These are phyloP conservation scores for Temnothorax nylanderi DNA, from an alignment of 1,140 invertebrate species.

Conservation along the genomic window DNA sequence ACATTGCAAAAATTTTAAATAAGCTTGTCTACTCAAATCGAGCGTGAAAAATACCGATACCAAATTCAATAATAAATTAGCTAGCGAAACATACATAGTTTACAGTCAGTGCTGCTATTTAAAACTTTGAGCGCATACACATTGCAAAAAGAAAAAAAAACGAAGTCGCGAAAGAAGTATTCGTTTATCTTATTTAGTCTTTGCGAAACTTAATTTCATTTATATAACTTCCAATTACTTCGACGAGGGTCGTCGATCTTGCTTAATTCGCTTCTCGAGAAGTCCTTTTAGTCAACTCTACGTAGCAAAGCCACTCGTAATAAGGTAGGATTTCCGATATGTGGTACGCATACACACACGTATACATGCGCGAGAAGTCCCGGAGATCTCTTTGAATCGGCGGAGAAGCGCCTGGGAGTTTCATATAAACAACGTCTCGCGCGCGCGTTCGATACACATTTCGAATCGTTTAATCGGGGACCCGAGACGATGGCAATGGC, in stretches of 20 bases:
- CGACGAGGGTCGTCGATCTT: neutral
- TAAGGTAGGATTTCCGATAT: slow-evolving; percentile 16
- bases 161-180: neutral
- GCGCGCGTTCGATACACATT: slow-evolving; percentile 32
- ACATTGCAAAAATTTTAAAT: neutral
- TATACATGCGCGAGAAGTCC: neutral
- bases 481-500: slow-evolving; percentile 30
- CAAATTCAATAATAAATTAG: neutral
- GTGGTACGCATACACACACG: neutral
- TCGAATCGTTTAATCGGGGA: slow-evolving; percentile 59
- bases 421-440: slow-evolving; percentile 39
- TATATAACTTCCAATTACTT: neutral
- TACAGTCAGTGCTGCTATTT: neutral
- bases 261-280: neutral
- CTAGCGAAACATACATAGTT: neutral
- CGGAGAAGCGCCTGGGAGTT: slow-evolving; percentile 1
- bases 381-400: slow-evolving; percentile 28
- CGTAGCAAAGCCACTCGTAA: slow-evolving; percentile 3
- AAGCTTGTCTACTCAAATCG: neutral
- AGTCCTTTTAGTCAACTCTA: neutral
- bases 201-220: slow-evolving; percentile 4
- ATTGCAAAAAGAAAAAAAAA: too few relatives aligned
- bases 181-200: neutral
- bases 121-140: neutral
- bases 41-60: neutral